Evolutionary conservation across 2,113 vertebrate species (phyloP), one percentile per base, ranked within the genome.

Genomic region (Microtus ochrogaster): DNA sequence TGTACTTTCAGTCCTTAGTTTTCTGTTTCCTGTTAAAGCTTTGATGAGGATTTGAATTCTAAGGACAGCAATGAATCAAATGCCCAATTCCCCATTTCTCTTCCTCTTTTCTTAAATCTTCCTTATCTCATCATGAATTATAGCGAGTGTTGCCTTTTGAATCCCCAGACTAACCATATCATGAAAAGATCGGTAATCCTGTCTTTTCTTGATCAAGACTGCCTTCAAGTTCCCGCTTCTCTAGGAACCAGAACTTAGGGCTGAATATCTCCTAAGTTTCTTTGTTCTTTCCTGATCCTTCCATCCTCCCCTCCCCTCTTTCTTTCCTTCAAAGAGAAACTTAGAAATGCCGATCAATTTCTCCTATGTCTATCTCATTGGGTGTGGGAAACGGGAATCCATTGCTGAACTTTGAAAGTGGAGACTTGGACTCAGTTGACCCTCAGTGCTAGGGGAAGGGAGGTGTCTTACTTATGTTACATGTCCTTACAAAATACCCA

Each of bases 251-350:
- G n/a, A 87, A 61, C 61, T 82, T 49, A 74, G 0, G 24, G 13
- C 33, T 52, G 44, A 44, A 81, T 33, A 5, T 36, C 47, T 79
- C 58, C 22, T 84, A 2, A 47, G 2, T 6, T 22, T 21, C 30
- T n/a, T 36, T 30, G 28, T 8, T 81, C 4, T 22, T 61, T 63
- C 14, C n/a, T 58, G 22, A 11, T 58, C 44, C 11, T 24, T 26
- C 10, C 7, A 3, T 73, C 0, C 0, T 11, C 16, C 2, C 19
- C 1, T 33, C 47, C 0, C 1, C 3, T 26, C 2, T 17, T 47
- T 12, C 9, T 11, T 28, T 7, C 33, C n/a, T 21, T 11, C 7
- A 41, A 24, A 77, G 24, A 47, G 74, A 17, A 49, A 49, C 22
- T 74, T 52, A 87, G 74, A 13, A 26, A 26, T 65, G 9, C 10